phyloP scores from a whole-genome alignment of 2,888 invertebrate species.

The Zhuqinia jingwanae region DNA sequence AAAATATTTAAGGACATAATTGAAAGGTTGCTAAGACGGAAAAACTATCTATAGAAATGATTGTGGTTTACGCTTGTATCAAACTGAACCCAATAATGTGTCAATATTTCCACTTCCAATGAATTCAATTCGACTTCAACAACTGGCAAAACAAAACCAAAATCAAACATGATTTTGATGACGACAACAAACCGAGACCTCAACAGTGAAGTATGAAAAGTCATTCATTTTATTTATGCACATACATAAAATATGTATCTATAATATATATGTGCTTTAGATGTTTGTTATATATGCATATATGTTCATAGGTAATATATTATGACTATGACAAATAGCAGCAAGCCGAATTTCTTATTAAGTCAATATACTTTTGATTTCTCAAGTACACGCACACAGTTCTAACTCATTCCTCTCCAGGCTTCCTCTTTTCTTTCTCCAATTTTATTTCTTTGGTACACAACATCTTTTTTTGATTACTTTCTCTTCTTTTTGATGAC shows the following conservation, averaged over 20 bases:
- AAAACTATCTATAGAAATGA: too few relatives aligned
- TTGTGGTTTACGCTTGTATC: too few relatives aligned
- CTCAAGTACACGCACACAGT: neutral
- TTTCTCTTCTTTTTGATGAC: constrained; percentile 57
- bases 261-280: too few relatives aligned
- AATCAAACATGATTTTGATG: constrained; percentile 19
- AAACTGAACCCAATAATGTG: neutral
- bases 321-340: too few relatives aligned
- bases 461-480: constrained; percentile 48
- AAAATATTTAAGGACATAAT: too few relatives aligned
- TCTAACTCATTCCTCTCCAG: neutral
- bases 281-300: too few relatives aligned
- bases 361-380: constrained; percentile 29
- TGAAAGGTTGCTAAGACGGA: too few relatives aligned
- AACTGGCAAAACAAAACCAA: constrained; percentile 12
- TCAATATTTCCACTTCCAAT: neutral
- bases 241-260: too few relatives aligned
- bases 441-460: constrained; percentile 7
- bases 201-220: too few relatives aligned
- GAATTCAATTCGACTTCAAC: neutral
- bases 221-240: too few relatives aligned
- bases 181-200: neutral
- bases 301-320: too few relatives aligned
- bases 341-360: too few relatives aligned
- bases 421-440: neutral